Evolutionary conservation across 2,797 vertebrate species (phyloP).

Genomic region (Sparidentex hasta): DNA sequence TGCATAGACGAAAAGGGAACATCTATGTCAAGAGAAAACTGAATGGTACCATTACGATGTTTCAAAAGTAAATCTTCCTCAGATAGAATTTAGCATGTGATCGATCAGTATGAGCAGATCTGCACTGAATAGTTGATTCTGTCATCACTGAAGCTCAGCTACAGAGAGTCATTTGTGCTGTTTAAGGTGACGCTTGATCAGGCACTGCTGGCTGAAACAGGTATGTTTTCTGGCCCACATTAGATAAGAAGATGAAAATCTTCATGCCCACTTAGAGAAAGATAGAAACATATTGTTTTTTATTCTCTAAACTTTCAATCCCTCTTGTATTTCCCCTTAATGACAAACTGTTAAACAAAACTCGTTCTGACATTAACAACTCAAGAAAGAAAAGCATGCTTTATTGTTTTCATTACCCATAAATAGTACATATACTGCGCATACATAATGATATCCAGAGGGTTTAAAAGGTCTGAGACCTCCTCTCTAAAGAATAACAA

Average conservation of each 20-base stretch:
- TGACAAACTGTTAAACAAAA: neutral
- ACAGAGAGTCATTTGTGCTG: too few species aligned
- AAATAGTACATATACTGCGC: conserved; percentile 1
- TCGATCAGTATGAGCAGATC: neutral
- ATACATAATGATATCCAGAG: neutral
- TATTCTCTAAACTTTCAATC: neutral
- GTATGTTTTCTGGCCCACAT: too few species aligned
- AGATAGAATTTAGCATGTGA: neutral
- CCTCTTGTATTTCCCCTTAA: neutral
- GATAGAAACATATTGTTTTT: neutral
- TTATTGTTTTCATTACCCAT: neutral
- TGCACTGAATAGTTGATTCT: too few species aligned
- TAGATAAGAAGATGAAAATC: too few species aligned
- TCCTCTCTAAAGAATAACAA: too few species aligned
- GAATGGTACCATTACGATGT: neutral
- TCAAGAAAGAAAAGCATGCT: neutral
- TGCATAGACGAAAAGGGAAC: neutral
- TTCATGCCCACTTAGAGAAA: neutral
- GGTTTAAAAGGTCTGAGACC: too few species aligned
- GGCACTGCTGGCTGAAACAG: too few species aligned
- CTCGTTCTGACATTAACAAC: neutral
- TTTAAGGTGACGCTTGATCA: too few species aligned
- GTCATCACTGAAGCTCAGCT: too few species aligned
- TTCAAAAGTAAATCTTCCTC: neutral
- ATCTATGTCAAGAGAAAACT: too few species aligned